Evolutionary conservation across 37 sponge, comb jelly and placozoan species (phyloP), one percentile per base, ranked within the genome.

Genomic region (Theonella swinhoei): DNA sequence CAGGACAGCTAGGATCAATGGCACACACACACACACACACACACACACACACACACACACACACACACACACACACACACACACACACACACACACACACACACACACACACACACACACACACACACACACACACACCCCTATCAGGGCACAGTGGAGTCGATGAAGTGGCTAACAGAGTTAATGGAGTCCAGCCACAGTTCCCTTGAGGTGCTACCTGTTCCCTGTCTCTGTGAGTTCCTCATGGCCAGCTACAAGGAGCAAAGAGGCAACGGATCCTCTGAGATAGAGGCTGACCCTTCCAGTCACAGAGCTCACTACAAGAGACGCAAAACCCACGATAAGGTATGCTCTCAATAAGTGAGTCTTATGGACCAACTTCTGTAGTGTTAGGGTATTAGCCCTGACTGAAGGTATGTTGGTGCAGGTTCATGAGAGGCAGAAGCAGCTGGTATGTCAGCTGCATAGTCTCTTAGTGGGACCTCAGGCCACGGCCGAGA

Each of bases 171-270:
- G 99, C 81, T 99, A 42, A 82, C 93, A 39, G 97, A 99, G 9
- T 87, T 99, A 19, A 89, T 98, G 39, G 95, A 95, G 68, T 79
- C 87, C 62, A 91, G 88, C 42, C 81, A 93, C 40, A 89, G 88
- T 42, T 97, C 99, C 0, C 76, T 99, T 32, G 97, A 99, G 70
- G 90, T 91, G 2, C 86, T 99, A 0, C 99, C 99, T 72, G 86
- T 89, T 7, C 96, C 92, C 23, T 99, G 97, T 70, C 86, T 99
- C n/a, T 99, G 99, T 83, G 99, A 99, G 85, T 93, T 99, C 70
- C 88, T 96, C 25, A 89, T 99, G 75, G 73, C 91, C 74, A 76
- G 83, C 42, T 86, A 87, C 41, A 83, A 87, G 71, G 90, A 89
- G 25, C 76, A 83, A 67, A 38, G 72, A 24, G 61, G 39, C 14